phyloP scores from a whole-genome alignment of 2,113 vertebrate species.

The Salvelinus sp. region DNA sequence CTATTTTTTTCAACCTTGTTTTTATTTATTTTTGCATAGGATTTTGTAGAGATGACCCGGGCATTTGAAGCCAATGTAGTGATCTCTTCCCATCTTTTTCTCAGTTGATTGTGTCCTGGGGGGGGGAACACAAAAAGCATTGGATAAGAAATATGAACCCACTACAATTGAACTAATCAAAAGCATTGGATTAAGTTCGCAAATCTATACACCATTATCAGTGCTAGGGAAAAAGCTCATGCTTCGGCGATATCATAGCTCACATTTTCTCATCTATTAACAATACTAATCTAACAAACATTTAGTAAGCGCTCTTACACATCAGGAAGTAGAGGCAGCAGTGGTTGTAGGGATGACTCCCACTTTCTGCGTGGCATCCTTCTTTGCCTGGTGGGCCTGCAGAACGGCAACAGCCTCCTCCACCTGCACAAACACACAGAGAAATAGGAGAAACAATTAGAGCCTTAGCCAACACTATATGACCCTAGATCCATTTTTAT shows the following conservation, averaged over 20 bases:
- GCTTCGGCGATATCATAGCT: too few species aligned
- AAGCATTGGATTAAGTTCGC: too few species aligned
- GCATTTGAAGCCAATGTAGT: conserved; percentile 34
- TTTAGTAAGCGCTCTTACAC: background rate
- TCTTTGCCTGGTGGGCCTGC: conserved; percentile 98
- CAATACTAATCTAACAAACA: background rate
- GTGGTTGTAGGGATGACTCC: conserved; percentile 83
- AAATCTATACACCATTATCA: too few species aligned
- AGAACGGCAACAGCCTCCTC: conserved; percentile 96
- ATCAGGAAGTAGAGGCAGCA: conserved; percentile 87
- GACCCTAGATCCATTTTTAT: too few species aligned
- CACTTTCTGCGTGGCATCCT: conserved; percentile 96
- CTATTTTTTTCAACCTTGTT: conserved; percentile 34
- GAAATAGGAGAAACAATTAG: background rate
- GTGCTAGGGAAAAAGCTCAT: too few species aligned
- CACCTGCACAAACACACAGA: conserved; percentile 71
- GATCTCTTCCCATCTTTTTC: conserved; percentile 32
- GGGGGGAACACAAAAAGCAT: conserved; percentile 22
- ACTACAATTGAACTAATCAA: too few species aligned
- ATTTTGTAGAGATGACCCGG: conserved; percentile 39
- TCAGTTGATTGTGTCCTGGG: conserved; percentile 44
- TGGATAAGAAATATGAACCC: conserved; percentile 16
- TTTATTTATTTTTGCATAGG: conserved; percentile 33
- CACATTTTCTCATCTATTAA: too few species aligned
- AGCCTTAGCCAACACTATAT: background rate